Evolutionary conservation across 1,140 invertebrate genomes (phyloP), one percentile per base, ranked within the genome.

Genomic region (Drosophila seguyi): DNA sequence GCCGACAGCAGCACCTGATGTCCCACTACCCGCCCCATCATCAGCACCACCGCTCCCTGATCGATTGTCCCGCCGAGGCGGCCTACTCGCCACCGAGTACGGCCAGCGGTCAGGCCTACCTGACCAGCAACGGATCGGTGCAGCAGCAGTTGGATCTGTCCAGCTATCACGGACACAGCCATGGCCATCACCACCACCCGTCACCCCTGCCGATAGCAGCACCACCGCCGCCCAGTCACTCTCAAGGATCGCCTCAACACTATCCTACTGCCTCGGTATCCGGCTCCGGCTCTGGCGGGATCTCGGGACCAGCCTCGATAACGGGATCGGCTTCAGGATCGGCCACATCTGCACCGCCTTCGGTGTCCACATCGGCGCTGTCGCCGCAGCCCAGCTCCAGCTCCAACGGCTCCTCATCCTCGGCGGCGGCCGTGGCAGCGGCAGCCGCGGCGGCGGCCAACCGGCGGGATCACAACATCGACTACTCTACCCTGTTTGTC

Each of bases 391-490:
- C 85, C 25, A 78, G 82, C 69, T 81, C 78, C n/a, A 79, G 85
- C 29, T 72, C 72, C 73, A 29, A 78, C 82, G 29, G 87, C 67
- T 41, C 85, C 27, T 67, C 82, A 1, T 78, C 80, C 20, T 71
- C 73, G 29, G 58, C 71, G 2, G 72, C 72, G 25, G 75, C 74
- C 13, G 58, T 61, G 41, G 67, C 80, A 10, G 74, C 79, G 0
- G 84, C 81, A 1, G 81, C 90, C 0, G 83, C 91, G 0, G 88
- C 91, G 27, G 91, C 91, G 4, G 86, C 90, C 25, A 93, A 92
- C 56, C 81, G 92, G 22, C 79, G 92, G 22, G 92, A 93, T 78
- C 92, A 93, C 62, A 93, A 93, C 59, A 93, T 93, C 48, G 92
- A 93, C 50, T 93, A 93, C 59, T 93, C 92, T 13, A 88, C 92